Conservation (phyloP, 1,140 invertebrate genomes). For the Cherax destructor region DNA sequence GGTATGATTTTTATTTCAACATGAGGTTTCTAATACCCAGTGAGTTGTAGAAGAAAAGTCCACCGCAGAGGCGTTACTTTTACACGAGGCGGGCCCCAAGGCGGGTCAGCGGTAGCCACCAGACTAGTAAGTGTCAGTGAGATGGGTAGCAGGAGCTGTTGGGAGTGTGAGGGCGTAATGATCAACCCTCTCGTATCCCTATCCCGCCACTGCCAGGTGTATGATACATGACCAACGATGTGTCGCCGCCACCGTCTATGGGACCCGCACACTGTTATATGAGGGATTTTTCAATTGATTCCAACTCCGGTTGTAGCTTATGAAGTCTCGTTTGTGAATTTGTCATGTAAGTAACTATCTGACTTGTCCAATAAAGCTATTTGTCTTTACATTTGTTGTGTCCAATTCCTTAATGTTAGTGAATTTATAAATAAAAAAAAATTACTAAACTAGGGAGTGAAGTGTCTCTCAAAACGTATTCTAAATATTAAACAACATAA, state of each 20-base stretch:
- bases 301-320: conserved; percentile 73
- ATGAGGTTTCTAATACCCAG: conserved; percentile 71
- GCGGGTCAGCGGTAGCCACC: conserved; percentile 50
- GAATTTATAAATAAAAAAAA: background rate
- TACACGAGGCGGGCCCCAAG: conserved; percentile 60
- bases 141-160: conserved; percentile 56
- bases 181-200: conserved; percentile 11
- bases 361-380: conserved; percentile 75
- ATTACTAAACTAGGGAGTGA: no score
- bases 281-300: conserved; percentile 73
- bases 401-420: conserved; percentile 5
- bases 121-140: conserved; percentile 46
- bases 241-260: conserved; percentile 51
- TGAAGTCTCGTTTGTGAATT: conserved; percentile 73
- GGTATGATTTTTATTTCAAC: conserved; percentile 70
- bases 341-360: conserved; percentile 74
- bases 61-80: conserved; percentile 68
- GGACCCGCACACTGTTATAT: conserved; percentile 68
- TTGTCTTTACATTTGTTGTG: conserved; percentile 73
- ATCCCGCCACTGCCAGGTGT: conserved; percentile 37
- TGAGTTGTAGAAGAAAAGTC: conserved; percentile 69
- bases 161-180: conserved; percentile 51
- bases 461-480: no score
- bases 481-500: no score
- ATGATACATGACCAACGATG: conserved; percentile 28